A percentile compares a stretch with the other conserved stretches of the same genome.
These are phyloP conservation scores for Thalassophryne amazonica DNA, from an alignment of 2,797 vertebrate genomes.

Conservation along the genomic window DNA sequence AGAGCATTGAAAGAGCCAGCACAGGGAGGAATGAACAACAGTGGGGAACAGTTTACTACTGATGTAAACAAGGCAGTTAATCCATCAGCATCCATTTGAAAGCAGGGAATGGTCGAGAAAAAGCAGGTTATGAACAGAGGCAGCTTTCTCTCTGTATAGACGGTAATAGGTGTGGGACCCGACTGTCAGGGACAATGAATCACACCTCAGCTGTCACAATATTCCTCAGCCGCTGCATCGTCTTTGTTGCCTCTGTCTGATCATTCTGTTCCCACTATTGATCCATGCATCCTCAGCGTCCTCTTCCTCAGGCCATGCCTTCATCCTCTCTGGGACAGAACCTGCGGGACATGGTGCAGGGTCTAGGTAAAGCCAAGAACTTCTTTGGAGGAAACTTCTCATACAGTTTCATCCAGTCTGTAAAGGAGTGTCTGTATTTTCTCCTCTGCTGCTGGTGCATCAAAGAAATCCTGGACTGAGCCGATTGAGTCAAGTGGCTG, in stretches of 20 bases:
- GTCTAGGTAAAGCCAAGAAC: slow-evolving; percentile 64
- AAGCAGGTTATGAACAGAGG: slow-evolving; percentile 31
- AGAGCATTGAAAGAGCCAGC: slow-evolving; percentile 25
- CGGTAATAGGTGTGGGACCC: slow-evolving; percentile 62
- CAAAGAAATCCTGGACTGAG: slow-evolving; percentile 88
- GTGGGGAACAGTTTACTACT: slow-evolving; percentile 4
- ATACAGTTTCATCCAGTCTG: slow-evolving; percentile 75
- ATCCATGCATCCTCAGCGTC: slow-evolving; percentile 73
- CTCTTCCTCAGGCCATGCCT: slow-evolving; percentile 76
- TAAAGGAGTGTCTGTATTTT: slow-evolving; percentile 84
- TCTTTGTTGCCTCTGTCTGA: slow-evolving; percentile 2
- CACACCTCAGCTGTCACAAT: slow-evolving; percentile 34
- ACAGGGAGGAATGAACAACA: slow-evolving; percentile 20
- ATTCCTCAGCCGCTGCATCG: neutral
- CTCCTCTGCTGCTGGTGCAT: slow-evolving; percentile 95
- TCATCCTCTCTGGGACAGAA: slow-evolving; percentile 70
- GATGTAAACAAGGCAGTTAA: slow-evolving; percentile 47
- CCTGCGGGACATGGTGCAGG: slow-evolving; percentile 66
- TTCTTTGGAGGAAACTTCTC: slow-evolving; percentile 71
- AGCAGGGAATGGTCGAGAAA: slow-evolving; percentile 56
- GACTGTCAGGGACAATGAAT: slow-evolving; percentile 8
- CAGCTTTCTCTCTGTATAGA: slow-evolving; percentile 3
- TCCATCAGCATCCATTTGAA: slow-evolving; percentile 49
- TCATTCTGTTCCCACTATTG: neutral
- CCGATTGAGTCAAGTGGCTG: slow-evolving; percentile 17